A percentile compares a stretch with the other conserved stretches of the same genome.
These are phyloP conservation scores for Drosophila ogumai DNA, from an alignment of 1,140 invertebrate species.

Conservation along the genomic window DNA sequence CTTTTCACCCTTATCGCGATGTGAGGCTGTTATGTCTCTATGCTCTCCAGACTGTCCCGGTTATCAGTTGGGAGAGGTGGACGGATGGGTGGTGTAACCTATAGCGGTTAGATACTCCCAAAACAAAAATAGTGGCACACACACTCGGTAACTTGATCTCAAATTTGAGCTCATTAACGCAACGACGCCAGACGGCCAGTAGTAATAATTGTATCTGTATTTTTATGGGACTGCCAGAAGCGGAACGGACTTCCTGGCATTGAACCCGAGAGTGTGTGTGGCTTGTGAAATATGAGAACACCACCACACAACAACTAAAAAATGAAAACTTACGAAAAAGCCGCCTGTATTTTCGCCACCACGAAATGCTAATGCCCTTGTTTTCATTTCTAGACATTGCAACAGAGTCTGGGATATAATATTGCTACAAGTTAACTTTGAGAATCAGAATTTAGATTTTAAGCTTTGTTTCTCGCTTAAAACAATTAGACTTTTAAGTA, in stretches of 20 bases:
- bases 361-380: conserved; percentile 28
- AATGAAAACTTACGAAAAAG: conserved; percentile 42
- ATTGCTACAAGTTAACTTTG: not conserved
- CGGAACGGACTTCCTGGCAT: conserved; percentile 80
- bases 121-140: conserved; percentile 16
- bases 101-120: conserved; percentile 1
- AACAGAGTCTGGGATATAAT: too few relatives aligned
- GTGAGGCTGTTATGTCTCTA: conserved; percentile 58
- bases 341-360: not conserved
- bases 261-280: conserved; percentile 62
- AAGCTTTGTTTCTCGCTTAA: not conserved
- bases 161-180: conserved; percentile 61
- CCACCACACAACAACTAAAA: conserved; percentile 35
- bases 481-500: not conserved
- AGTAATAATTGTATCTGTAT: conserved; percentile 58
- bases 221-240: conserved; percentile 59
- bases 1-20: conserved; percentile 70
- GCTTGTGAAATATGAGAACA: conserved; percentile 72
- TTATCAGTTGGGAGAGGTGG: conserved; percentile 43
- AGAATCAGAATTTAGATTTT: not conserved
- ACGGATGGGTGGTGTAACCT: conserved; percentile 14
- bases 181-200: conserved; percentile 48
- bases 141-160: conserved; percentile 48
- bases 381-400: not conserved
- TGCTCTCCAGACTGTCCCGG: conserved; percentile 7